Conservation (phyloP, 2,113 vertebrate species). For the Melanotaenia duboulayi region DNA sequence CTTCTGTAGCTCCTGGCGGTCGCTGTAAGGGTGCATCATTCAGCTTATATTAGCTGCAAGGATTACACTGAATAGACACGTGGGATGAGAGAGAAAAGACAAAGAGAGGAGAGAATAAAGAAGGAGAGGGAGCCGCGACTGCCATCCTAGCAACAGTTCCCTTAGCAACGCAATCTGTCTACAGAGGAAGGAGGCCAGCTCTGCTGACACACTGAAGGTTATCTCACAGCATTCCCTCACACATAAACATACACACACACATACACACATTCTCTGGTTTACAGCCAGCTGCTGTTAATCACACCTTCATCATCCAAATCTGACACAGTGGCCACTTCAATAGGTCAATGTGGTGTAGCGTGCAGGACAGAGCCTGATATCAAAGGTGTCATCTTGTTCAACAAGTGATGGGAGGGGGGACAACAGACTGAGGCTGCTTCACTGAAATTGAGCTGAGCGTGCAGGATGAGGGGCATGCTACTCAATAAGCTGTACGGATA, state of each 20-base stretch:
- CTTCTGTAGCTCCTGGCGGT: slow-evolving; percentile 25
- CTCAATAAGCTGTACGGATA: slow-evolving; percentile 24
- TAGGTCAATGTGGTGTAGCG: slow-evolving; percentile 24
- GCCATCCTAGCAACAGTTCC: slow-evolving; percentile 82
- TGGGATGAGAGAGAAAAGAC: slow-evolving; percentile 48
- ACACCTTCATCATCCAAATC: slow-evolving; percentile 37
- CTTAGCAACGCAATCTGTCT: slow-evolving; percentile 81
- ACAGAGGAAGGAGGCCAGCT: slow-evolving; percentile 62
- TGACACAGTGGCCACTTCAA: slow-evolving; percentile 24
- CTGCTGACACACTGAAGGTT: slow-evolving; percentile 72
- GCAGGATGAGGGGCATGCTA: slow-evolving; percentile 19
- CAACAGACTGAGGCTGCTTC: background rate
- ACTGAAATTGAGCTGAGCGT: slow-evolving; percentile 28
- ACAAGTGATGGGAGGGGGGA: slow-evolving; percentile 16
- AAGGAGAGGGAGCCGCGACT: slow-evolving; percentile 56
- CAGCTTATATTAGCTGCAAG: slow-evolving; percentile 22
- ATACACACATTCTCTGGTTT: background rate
- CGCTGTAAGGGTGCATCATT: slow-evolving; percentile 21
- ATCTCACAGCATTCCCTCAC: slow-evolving; percentile 65
- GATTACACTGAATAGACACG: slow-evolving; percentile 55
- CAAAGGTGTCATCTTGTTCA: slow-evolving; percentile 27
- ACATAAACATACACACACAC: slow-evolving; percentile 23
- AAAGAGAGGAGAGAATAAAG: slow-evolving; percentile 35
- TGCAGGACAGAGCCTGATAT: background rate
- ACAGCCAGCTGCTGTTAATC: slow-evolving; percentile 16